phyloP scores from a whole-genome alignment of 2,888 invertebrate species.

The Andrena fulva region DNA sequence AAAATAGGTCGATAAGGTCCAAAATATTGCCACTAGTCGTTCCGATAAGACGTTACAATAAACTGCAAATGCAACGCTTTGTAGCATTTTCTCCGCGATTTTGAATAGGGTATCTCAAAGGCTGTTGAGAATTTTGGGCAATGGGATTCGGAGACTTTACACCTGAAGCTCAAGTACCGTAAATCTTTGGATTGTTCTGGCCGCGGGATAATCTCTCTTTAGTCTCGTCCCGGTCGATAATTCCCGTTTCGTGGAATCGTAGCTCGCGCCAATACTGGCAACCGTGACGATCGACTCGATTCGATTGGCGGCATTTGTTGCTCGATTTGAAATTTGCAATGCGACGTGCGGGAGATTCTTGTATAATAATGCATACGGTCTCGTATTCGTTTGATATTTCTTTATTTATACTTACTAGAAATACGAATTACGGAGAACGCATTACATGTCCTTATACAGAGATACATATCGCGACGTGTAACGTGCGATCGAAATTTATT shows the following conservation, averaged over 20 bases:
- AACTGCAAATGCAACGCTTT: not conserved
- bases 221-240: not conserved
- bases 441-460: slow-evolving; percentile 37
- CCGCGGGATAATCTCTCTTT: not conserved
- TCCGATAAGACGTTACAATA: not conserved
- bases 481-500: slow-evolving; percentile 56
- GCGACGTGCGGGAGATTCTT: not conserved
- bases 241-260: not conserved
- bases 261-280: not conserved
- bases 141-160: not conserved
- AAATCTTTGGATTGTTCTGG: slow-evolving; percentile 9
- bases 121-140: not conserved
- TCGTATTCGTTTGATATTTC: slow-evolving; percentile 24
- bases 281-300: not conserved
- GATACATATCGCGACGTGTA: slow-evolving; percentile 28
- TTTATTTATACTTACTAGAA: slow-evolving; percentile 55
- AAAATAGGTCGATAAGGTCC: not conserved
- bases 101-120: not conserved
- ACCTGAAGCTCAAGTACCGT: not conserved
- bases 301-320: not conserved
- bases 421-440: slow-evolving; percentile 40
- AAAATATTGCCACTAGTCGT: not conserved
- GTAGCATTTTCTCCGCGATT: not conserved
- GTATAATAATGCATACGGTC: not conserved
- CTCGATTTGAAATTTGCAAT: not conserved